Evolutionary conservation across 2,113 vertebrate species (phyloP).

Genomic region (Pantherophis guttatus): DNA sequence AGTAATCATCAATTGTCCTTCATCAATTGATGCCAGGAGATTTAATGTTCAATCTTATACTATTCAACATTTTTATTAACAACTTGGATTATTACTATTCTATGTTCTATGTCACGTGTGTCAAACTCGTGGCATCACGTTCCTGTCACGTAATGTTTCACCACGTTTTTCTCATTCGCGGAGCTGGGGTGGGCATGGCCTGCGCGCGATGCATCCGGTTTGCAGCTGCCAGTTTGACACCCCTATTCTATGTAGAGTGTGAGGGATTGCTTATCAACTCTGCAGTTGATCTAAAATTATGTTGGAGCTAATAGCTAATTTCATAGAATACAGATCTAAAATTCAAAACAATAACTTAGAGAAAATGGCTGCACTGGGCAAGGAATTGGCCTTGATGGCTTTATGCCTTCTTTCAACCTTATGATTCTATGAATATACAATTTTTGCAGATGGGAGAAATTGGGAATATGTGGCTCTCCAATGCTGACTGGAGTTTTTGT

Average conservation of each 20-base stretch:
- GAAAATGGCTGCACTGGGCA: neutral
- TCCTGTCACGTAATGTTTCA: no score
- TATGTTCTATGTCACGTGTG: no score
- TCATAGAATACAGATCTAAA: neutral
- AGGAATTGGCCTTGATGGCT: neutral
- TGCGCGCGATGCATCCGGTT: no score
- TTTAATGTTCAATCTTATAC: no score
- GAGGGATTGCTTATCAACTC: neutral
- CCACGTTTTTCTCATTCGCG: no score
- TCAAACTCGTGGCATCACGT: no score
- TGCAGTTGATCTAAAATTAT: neutral
- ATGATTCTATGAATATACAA: neutral
- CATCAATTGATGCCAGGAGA: no score
- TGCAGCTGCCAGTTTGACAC: no score
- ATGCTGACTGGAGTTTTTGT: neutral
- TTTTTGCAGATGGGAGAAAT: neutral
- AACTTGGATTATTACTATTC: neutral
- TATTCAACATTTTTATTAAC: neutral
- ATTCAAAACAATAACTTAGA: neutral
- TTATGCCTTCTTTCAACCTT: neutral
- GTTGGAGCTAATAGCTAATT: neutral
- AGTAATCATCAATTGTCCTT: neutral
- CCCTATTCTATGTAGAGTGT: neutral
- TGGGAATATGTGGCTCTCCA: neutral
- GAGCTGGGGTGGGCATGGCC: no score